Percentiles rank a stretch among this genome's conserved stretches.
Conservation (phyloP, 2,113 vertebrate genomes). For the Scatophagus argus region DNA sequence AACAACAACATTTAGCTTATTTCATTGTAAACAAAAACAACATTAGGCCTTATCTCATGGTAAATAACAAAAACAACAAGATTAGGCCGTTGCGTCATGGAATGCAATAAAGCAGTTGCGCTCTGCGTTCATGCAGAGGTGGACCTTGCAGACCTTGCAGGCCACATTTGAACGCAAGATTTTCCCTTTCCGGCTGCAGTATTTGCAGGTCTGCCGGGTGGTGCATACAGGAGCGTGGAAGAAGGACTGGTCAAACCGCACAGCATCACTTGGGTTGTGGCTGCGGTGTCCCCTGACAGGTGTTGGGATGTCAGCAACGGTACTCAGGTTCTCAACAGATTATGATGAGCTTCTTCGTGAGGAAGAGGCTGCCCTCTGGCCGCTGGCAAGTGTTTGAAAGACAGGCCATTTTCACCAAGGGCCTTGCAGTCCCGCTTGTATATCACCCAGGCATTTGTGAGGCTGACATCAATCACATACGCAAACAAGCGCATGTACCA, state of each 20-base stretch:
- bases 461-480: not conserved
- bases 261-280: not conserved
- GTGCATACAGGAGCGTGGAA: not conserved
- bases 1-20: too few relatives aligned
- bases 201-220: conserved; percentile 12
- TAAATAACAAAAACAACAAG: too few relatives aligned
- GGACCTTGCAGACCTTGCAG: conserved; percentile 4
- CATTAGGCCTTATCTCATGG: too few relatives aligned
- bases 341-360: not conserved
- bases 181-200: conserved; percentile 19
- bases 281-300: conserved; percentile 13
- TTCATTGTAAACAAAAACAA: too few relatives aligned
- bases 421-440: conserved; percentile 2
- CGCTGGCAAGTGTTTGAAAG: not conserved
- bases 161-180: not conserved
- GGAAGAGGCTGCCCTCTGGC: not conserved
- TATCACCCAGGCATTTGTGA: conserved; percentile 19
- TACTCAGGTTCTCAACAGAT: not conserved
- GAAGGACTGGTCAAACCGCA: not conserved
- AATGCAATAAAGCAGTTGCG: not conserved
- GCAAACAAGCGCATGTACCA: conserved; percentile 22
- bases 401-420: not conserved
- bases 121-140: not conserved
- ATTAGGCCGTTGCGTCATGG: not conserved
- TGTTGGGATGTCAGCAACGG: not conserved